Percentiles rank a stretch among this genome's conserved stretches.
Conservation (phyloP, 2,888 invertebrate genomes). For the Odontocerum albicorne region DNA sequence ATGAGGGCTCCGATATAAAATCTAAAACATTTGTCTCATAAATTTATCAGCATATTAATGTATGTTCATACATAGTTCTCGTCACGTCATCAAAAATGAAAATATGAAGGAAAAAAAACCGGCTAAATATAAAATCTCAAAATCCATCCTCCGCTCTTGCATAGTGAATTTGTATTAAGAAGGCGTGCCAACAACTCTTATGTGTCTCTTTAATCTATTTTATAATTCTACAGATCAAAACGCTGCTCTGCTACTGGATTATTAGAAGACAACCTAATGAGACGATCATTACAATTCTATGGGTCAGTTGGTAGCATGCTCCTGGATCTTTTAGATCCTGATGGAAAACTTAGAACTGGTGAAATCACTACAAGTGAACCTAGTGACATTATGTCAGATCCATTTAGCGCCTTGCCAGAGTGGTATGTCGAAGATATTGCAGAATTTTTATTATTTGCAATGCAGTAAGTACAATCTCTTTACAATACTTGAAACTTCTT, state of each 20-base stretch:
- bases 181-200: no score
- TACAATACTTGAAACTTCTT: no score
- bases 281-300: conserved; percentile 85
- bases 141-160: no score
- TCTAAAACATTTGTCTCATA: no score
- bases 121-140: no score
- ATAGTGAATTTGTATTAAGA: no score
- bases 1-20: no score
- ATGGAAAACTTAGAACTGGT: conserved; percentile 27
- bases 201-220: neutral
- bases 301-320: conserved; percentile 82
- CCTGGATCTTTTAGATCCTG: conserved; percentile 61
- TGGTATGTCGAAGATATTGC: conserved; percentile 98
- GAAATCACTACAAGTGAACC: conserved; percentile 47
- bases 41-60: no score
- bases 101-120: no score
- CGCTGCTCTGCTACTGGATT: conserved; percentile 89
- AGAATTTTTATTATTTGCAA: conserved; percentile 89
- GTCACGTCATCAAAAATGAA: no score
- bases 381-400: conserved; percentile 63
- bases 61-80: no score
- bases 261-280: conserved; percentile 80
- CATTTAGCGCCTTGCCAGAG: conserved; percentile 92
- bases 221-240: conserved; percentile 68
- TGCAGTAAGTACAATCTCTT: conserved; percentile 72